Evolutionary conservation across 1,140 invertebrate species (phyloP), one percentile per base, ranked within the genome.

Genomic region (Cydia pomonella): DNA sequence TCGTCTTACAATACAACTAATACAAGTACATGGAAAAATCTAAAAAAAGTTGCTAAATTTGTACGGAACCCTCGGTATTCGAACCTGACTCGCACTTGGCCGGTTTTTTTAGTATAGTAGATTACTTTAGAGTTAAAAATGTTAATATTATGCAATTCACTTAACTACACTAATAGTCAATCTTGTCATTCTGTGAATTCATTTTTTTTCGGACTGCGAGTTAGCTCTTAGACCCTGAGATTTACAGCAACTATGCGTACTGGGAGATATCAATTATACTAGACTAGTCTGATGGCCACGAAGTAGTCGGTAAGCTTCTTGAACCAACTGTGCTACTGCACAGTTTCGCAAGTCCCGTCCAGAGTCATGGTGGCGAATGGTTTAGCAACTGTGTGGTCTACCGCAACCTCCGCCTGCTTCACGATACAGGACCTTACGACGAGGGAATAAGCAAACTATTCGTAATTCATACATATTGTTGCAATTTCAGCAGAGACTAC

Each of bases 331-430:
- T 4, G 1, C 0, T n/a, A 50, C 47, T 21, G n/a, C 53, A 59
- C 63, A 66, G 59, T 66, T 29, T 66, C 63, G 27, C 63, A 66
- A 66, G 63, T n/a, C 27, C 27, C 23, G n/a, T 29, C 63, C 63
- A 12, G 5, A 29, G 63, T 29, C 63, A 66, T 66, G 23, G 63
- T 29, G 27, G 63, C 63, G 63, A 27, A 16, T 23, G 53, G 63
- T 66, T 27, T 66, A 33, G 63, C 27, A 66, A 66, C 63, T 33
- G 63, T 10, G 63, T 66, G 63, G 63, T 33, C 25, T 66, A 66
- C 63, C 63, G 63, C 63, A 18, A 16, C 63, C 18, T 59, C 18
- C 3, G 2, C 21, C 1, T 23, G 21, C 53, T 23, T 12, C n/a
- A 0, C 53, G 53, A 59, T 23, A 23, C n/a, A 59, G 53, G n/a